Evolutionary conservation across 2,888 invertebrate species (phyloP).

Genomic region (Tortrix viridana): DNA sequence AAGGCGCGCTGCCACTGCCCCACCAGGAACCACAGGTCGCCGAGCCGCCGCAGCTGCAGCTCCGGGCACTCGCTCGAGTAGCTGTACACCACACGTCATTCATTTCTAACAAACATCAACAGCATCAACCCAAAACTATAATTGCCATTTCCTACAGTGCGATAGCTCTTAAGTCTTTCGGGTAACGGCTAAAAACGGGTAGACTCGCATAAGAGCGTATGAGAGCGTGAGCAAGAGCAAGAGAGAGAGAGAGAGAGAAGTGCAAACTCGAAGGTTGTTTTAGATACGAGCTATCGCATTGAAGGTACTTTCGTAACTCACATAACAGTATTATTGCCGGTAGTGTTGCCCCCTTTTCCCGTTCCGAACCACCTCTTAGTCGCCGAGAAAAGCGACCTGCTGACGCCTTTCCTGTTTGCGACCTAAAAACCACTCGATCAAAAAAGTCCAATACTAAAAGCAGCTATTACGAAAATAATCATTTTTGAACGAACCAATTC

Average conservation of each 20-base stretch:
- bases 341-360: conserved; percentile 91
- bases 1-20: conserved; percentile 96
- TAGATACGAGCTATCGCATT: no score
- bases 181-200: no score
- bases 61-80: conserved; percentile 94
- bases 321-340: conserved; percentile 92
- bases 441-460: conserved; percentile 22
- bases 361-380: conserved; percentile 98
- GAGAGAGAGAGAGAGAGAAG: no score
- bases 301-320: conserved; percentile 74
- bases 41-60: conserved; percentile 95
- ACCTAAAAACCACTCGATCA: conserved; percentile 72
- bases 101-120: not conserved
- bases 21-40: conserved; percentile 98
- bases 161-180: no score
- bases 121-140: not conserved
- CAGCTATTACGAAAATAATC: conserved; percentile 19
- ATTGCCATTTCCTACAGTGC: no score
- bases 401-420: conserved; percentile 95
- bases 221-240: no score
- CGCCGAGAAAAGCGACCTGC: conserved; percentile 95
- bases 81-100: conserved; percentile 63
- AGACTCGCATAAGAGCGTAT: no score
- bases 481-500: conserved; percentile 84
- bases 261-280: no score